These are phyloP conservation scores for Euclidia mi DNA, from an alignment of 2,888 invertebrate genomes.

Conservation along the genomic window DNA sequence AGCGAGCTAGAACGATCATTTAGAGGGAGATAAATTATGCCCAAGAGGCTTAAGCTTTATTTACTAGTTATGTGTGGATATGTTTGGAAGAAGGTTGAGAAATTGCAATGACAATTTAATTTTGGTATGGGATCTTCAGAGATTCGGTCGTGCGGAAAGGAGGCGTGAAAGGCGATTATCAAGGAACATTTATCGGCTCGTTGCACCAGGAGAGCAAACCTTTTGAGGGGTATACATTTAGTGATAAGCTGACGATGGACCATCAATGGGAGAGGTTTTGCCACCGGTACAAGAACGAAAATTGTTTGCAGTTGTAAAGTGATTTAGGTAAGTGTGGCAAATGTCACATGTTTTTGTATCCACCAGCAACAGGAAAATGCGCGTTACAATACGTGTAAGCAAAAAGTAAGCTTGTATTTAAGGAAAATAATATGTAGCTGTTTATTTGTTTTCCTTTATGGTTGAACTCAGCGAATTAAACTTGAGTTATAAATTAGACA, in stretches of 20 bases:
- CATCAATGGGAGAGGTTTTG: too few relatives aligned
- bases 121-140: constrained; percentile 14
- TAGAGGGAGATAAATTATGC: too few relatives aligned
- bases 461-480: not conserved
- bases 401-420: not conserved
- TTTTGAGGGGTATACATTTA: not conserved
- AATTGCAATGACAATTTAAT: constrained; percentile 19
- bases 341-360: not conserved
- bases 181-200: constrained; percentile 8
- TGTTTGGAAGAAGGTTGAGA: constrained; percentile 12
- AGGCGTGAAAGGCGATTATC: constrained; percentile 20
- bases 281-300: too few relatives aligned
- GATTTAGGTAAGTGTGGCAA: too few relatives aligned
- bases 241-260: not conserved
- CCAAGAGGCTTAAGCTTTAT: too few relatives aligned
- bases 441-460: not conserved
- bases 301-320: too few relatives aligned
- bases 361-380: not conserved
- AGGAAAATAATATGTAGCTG: not conserved
- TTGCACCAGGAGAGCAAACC: constrained; percentile 9
- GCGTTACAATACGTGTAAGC: not conserved
- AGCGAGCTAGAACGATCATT: too few relatives aligned
- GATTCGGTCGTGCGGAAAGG: constrained; percentile 17
- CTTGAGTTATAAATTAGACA: too few relatives aligned
- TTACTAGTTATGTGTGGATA: not conserved